Base-by-base conservation (phyloP, 2,113 vertebrate genomes). In the Caranx melampygus region DNA sequence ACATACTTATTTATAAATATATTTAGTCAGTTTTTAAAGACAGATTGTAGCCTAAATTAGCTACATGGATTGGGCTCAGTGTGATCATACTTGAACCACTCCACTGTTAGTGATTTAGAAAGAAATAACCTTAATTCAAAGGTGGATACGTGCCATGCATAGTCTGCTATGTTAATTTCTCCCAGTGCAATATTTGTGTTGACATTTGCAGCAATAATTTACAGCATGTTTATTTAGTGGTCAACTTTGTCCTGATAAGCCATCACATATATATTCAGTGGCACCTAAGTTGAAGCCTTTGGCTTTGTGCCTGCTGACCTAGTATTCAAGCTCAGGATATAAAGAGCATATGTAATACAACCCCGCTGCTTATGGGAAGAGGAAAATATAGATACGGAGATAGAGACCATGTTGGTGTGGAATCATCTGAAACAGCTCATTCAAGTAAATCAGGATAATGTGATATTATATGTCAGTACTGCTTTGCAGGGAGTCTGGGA, bases 161-260 rank as follows among this genome's bases (percentile, higher is more conserved):
- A 40, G 15, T 47, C 64, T 55, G 57, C 44, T 60, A 34, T 44
- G 61, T 3, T 35, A 6, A 57, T 35, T 55, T 68, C 9, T 16
- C 3, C 1, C 20, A 69, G 37, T 47, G 5, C 16, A 37, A 59
- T 52, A 40, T 47, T 51, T 65, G 59, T 70, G 75, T 63, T 70
- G 68, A 65, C 68, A 70, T 73, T 60, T 72, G 18, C 20, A 71
- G 14, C 40, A 72, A 85, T 81, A 54, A 85, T 83, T 83, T 72
- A 85, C 82, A 78, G 44, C 8, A 1, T 70, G 73, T 68, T 69
- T 67, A 63, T 75, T 51, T 26, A 51, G 52, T 1, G 1, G 11
- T 52, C 45, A 66, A 4, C 63, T 64, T 33, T 64, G 37, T 31
- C 18, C 47, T 74, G 40, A 45, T 15, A 47, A 44, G n/a, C 6